These are phyloP conservation scores for Drosophila pegasa DNA, from an alignment of 2,888 invertebrate species.

Conservation along the genomic window DNA sequence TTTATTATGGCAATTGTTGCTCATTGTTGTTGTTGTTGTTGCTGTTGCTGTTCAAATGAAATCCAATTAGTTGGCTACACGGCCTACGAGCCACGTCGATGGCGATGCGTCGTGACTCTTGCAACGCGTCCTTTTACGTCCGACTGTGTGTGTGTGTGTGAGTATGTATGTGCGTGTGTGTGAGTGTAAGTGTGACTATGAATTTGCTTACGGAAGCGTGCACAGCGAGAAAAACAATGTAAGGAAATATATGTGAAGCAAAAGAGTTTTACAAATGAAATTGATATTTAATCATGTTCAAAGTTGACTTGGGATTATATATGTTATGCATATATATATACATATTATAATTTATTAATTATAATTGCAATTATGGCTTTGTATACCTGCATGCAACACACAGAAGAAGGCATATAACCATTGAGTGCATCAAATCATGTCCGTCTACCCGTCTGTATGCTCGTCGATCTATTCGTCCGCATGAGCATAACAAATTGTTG, in stretches of 20 bases:
- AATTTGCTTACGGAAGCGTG: slow-evolving; percentile 11
- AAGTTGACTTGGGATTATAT: neutral
- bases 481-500: neutral
- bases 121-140: slow-evolving; percentile 57
- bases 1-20: slow-evolving; percentile 68
- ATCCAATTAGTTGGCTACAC: slow-evolving; percentile 78
- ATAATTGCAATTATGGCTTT: neutral
- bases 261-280: neutral
- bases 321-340: too few species aligned
- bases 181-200: slow-evolving; percentile 22
- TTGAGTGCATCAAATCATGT: too few species aligned
- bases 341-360: neutral
- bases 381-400: neutral
- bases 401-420: neutral
- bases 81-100: slow-evolving; percentile 64
- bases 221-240: slow-evolving; percentile 21
- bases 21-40: slow-evolving; percentile 48
- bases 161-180: slow-evolving; percentile 16
- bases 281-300: neutral
- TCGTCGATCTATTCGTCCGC: neutral
- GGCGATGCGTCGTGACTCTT: slow-evolving; percentile 63
- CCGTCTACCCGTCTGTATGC: neutral
- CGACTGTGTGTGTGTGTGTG: neutral
- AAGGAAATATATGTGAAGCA: neutral
- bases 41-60: slow-evolving; percentile 71